Evolutionary conservation across 2,888 invertebrate species (phyloP), one percentile per base, ranked within the genome.

Genomic region (Anticlea derivata): DNA sequence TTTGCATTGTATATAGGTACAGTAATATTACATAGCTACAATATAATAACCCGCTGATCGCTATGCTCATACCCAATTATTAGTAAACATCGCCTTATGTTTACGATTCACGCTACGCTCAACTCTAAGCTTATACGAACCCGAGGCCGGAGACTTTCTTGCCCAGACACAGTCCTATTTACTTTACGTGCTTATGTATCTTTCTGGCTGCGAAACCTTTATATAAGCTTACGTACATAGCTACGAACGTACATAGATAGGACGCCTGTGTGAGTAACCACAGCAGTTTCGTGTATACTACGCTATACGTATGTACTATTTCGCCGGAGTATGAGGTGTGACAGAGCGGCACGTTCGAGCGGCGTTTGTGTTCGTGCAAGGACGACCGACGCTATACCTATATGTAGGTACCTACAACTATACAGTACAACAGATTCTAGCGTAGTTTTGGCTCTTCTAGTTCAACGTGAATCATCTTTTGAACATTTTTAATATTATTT

Each of bases 241-340:
- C 43, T 55, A 52, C 58, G 55, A 46, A 52, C 50, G 55, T 54
- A 61, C 51, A 58, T 50, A 51, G 58, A 55, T 48, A 46, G 49
- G 51, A 50, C 60, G 60, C 43, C 55, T 54, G 56, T 55, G 60
- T 61, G 61, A 48, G 53, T 58, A 58, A 58, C 61, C 61, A 57
- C 59, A 58, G 50, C 59, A 55, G 52, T 55, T 54, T 41, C 35
- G 46, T 49, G 27, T 50, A 27, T 50, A 53, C 33, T 50, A 47
- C 46, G 35, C 46, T 49, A 41, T 50, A 52, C 31, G 37, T 46
- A 39, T 43, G 47, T 30, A 27, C 27, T 43, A 44, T 34, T 52
- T 40, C 43, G 50, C 12, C 54, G 56, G 51, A 54, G 55, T 61
- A 52, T 48, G 59, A 61, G 61, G 61, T 60, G 61, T 62, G 61